Base-by-base conservation (phyloP, 2,888 invertebrate genomes). In the Drosophila stalkeri region DNA sequence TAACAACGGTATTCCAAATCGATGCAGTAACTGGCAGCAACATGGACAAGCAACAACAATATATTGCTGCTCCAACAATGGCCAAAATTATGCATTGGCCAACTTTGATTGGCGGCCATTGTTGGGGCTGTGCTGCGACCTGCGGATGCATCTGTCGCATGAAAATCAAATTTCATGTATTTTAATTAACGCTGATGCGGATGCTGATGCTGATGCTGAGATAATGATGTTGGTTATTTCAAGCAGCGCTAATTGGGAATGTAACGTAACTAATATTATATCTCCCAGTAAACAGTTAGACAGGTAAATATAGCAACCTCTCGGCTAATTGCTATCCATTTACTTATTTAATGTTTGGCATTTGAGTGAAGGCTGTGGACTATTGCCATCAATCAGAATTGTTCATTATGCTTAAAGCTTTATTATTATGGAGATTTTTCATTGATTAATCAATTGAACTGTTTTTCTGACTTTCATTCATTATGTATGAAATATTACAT, bases 101-200 rank as follows among this genome's bases (percentile, higher is more conserved):
- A 65, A 31, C 55, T 52, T 63, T 77, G 68, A 77, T 74, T 68
- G 49, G 57, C 52, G 46, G 14, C 47, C 56, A 57, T 52, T 73
- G 64, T 76, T 31, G 6, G 47, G 9, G 11, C 27, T 5, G 35
- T 35, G 5, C 20, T 47, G 41, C 44, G 14, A 49, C 11, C 47
- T 49, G 27, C 8, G 16, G 8, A 49, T 18, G 33, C 12, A 20
- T 33, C 52, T 54, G 64, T 39, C 54, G 49, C 23, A 46, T 4
- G 49, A 1, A 66, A 63, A 72, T 65, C 52, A 67, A 65, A 68
- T 71, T 71, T 65, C 5, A 60, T 64, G 43, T 62, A 64, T 80
- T 68, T 80, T 68, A 79, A 78, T 78, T 71, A 80, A 57, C 46
- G 49, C 65, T 64, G 75, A n/a, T 2, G 39, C 68, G 68, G 39